Conservation (phyloP, 2,888 invertebrate species). For the Calameuta idolon region DNA sequence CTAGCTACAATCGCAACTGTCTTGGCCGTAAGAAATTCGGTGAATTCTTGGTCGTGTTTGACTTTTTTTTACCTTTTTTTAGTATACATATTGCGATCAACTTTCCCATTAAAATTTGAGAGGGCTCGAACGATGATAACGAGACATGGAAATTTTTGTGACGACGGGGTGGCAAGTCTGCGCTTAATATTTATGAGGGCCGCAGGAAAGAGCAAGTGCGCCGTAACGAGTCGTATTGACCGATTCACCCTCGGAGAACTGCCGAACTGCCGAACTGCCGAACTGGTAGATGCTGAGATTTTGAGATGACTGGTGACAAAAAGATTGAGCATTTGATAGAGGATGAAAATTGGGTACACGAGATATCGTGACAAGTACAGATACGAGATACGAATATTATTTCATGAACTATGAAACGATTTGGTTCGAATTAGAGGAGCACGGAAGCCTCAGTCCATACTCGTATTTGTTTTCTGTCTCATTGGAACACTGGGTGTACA, state of each 20-base stretch:
- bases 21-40: not conserved
- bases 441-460: not conserved
- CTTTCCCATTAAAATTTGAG: not conserved
- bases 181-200: constrained; percentile 17
- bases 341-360: not conserved
- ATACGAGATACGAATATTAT: not conserved
- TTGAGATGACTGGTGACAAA: not conserved
- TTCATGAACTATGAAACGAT: not conserved
- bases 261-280: not conserved
- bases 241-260: not conserved
- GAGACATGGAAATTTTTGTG: not conserved
- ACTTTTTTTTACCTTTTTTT: not conserved
- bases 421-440: not conserved
- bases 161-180: not conserved
- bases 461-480: not conserved
- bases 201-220: constrained; percentile 8
- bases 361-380: not conserved
- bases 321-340: not conserved
- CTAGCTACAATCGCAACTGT: not conserved
- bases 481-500: not conserved
- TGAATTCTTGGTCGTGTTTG: not conserved
- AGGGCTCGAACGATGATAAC: not conserved
- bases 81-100: not conserved
- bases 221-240: not conserved
- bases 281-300: not conserved